Evolutionary conservation across 1,140 invertebrate species (phyloP).

Genomic region (Apocrypta bakeri): DNA sequence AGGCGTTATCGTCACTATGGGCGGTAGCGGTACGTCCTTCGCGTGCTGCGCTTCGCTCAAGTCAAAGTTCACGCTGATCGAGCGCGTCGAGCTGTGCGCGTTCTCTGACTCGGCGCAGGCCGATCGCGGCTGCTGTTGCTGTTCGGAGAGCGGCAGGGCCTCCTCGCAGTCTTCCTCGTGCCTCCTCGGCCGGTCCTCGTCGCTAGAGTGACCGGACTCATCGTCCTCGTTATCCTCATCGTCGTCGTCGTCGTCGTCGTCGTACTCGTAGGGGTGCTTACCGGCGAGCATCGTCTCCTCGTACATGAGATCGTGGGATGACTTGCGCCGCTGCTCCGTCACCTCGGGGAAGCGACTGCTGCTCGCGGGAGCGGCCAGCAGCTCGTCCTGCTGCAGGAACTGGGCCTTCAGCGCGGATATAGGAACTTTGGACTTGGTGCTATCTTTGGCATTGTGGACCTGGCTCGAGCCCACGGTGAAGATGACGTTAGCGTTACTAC

Average conservation of each 20-base stretch:
- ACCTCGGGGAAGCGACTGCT: slow-evolving; percentile 54
- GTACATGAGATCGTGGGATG: slow-evolving; percentile 64
- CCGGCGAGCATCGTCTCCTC: slow-evolving; percentile 49
- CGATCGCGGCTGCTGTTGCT: slow-evolving; percentile 2
- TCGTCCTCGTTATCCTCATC: slow-evolving; percentile 15
- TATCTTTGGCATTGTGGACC: slow-evolving; percentile 49
- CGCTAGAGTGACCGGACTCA: slow-evolving; percentile 15
- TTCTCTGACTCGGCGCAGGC: neutral
- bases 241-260: slow-evolving; percentile 2
- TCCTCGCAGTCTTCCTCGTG: slow-evolving; percentile 4
- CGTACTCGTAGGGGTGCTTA: slow-evolving; percentile 41
- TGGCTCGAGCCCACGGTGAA: slow-evolving; percentile 66
- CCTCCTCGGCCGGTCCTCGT: slow-evolving; percentile 16
- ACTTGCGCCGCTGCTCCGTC: slow-evolving; percentile 55
- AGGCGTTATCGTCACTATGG: slow-evolving; percentile 73
- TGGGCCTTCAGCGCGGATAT: slow-evolving; percentile 56
- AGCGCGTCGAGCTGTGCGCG: slow-evolving; percentile 3
- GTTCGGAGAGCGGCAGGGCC: neutral
- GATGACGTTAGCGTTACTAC: slow-evolving; percentile 53
- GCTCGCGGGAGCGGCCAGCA: slow-evolving; percentile 10
- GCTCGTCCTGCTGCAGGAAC: slow-evolving; percentile 56
- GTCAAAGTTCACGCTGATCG: slow-evolving; percentile 45
- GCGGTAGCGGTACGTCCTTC: slow-evolving; percentile 53
- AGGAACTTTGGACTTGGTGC: slow-evolving; percentile 59
- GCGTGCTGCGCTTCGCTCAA: neutral